A percentile compares a stretch with the other conserved stretches of the same genome.
These are phyloP conservation scores for Euplagia quadripunctaria DNA, from an alignment of 2,888 invertebrate genomes.

Conservation along the genomic window DNA sequence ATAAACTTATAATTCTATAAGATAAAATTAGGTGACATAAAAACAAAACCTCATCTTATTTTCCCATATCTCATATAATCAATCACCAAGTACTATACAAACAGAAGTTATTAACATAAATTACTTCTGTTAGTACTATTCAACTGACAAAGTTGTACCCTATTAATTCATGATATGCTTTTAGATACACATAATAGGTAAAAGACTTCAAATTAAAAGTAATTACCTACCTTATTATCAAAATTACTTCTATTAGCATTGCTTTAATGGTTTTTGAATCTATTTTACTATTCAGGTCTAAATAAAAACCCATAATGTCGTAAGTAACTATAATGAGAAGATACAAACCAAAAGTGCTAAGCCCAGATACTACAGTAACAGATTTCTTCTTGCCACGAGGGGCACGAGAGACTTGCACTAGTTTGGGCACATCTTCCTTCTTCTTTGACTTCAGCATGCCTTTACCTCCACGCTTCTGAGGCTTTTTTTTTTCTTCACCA, in stretches of 20 bases:
- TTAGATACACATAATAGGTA: neutral
- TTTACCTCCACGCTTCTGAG: conserved; percentile 98
- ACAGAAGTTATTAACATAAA: too few species aligned
- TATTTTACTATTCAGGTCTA: too few species aligned
- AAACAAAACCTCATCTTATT: too few species aligned
- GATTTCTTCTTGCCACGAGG: conserved; percentile 99
- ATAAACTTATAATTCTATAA: too few species aligned
- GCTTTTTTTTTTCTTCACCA: conserved; percentile 96
- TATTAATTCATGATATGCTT: neutral
- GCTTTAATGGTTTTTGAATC: too few species aligned
- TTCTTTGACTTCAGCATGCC: conserved; percentile 98
- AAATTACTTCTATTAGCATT: too few species aligned
- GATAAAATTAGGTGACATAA: too few species aligned
- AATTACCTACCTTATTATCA: neutral
- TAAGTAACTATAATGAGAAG: neutral
- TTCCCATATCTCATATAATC: too few species aligned
- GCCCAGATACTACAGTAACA: conserved; percentile 98
- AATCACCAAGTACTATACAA: too few species aligned
- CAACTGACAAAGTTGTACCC: too few species aligned
- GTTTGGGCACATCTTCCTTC: conserved; percentile 95
- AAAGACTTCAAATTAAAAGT: neutral
- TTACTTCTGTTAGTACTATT: too few species aligned
- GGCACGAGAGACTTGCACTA: conserved; percentile 94
- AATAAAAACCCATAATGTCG: too few species aligned
- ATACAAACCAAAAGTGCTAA: conserved; percentile 95